These are phyloP conservation scores for Decapterus maruadsi DNA, from an alignment of 2,797 vertebrate species.

Conservation along the genomic window DNA sequence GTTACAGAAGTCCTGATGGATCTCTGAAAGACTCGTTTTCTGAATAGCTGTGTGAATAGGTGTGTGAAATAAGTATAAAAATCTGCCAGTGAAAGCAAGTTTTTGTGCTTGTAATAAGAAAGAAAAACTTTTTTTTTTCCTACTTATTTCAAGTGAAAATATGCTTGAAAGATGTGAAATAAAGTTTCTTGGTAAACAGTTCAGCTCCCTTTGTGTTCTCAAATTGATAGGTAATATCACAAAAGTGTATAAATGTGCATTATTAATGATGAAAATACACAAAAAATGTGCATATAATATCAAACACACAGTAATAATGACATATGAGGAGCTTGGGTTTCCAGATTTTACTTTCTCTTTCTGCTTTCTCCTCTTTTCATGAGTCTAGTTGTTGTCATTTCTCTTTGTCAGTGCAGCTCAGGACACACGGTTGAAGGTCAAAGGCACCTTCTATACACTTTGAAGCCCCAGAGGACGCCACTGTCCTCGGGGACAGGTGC, in stretches of 20 bases:
- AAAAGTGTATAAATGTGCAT: background rate
- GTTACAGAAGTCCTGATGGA: too few species aligned
- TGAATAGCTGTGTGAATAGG: too few species aligned
- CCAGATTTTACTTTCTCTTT: background rate
- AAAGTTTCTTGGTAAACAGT: background rate
- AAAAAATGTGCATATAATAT: background rate
- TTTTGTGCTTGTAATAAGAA: too few species aligned
- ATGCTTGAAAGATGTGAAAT: too few species aligned
- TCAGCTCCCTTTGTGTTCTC: background rate
- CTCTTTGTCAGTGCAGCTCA: background rate
- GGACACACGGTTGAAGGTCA: conserved; percentile 14
- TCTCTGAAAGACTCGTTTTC: too few species aligned
- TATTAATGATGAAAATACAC: conserved; percentile 19
- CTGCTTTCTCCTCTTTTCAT: background rate
- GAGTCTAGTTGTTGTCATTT: background rate
- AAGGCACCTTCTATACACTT: background rate
- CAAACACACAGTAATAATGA: background rate
- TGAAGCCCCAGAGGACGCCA: background rate
- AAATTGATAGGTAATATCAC: background rate
- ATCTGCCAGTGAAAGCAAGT: too few species aligned
- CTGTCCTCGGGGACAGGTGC: conserved; percentile 8
- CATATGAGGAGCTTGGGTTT: background rate
- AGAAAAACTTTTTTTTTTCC: too few species aligned
- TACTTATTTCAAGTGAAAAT: too few species aligned
- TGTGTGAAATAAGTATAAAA: too few species aligned